These are phyloP conservation scores for Cherax destructor DNA, from an alignment of 1,140 invertebrate species.

Conservation along the genomic window DNA sequence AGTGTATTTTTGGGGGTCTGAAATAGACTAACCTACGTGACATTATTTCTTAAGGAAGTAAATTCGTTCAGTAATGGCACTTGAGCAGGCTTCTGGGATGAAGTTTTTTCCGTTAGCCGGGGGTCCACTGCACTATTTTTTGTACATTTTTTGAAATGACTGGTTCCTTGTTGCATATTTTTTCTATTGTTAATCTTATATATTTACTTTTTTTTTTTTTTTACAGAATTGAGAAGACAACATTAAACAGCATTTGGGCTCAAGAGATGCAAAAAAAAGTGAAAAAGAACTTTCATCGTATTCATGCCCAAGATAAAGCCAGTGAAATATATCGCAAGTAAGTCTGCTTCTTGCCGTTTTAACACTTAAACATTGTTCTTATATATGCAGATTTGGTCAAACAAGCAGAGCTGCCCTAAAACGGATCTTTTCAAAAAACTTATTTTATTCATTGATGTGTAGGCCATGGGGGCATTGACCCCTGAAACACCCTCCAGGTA, in stretches of 20 bases:
- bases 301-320: constrained; percentile 19
- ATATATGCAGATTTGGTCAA: background rate
- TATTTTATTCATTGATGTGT: background rate
- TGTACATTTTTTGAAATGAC: too few relatives aligned
- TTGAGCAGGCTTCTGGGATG: too few relatives aligned
- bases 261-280: constrained; percentile 40
- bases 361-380: background rate
- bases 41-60: too few relatives aligned
- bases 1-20: too few relatives aligned
- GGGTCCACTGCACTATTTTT: too few relatives aligned
- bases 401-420: background rate
- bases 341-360: background rate
- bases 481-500: too few relatives aligned
- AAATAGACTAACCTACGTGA: too few relatives aligned
- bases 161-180: too few relatives aligned
- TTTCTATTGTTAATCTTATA: too few relatives aligned
- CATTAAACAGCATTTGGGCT: constrained; percentile 14
- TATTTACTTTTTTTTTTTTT: background rate
- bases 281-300: constrained; percentile 30
- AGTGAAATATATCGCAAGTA: constrained; percentile 11
- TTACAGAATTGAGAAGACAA: constrained; percentile 15
- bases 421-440: background rate
- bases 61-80: too few relatives aligned
- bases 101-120: too few relatives aligned
- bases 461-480: too few relatives aligned